A percentile compares a stretch with the other conserved stretches of the same genome.
Conservation (phyloP, 2,888 invertebrate species). For the Pandemis corylana region DNA sequence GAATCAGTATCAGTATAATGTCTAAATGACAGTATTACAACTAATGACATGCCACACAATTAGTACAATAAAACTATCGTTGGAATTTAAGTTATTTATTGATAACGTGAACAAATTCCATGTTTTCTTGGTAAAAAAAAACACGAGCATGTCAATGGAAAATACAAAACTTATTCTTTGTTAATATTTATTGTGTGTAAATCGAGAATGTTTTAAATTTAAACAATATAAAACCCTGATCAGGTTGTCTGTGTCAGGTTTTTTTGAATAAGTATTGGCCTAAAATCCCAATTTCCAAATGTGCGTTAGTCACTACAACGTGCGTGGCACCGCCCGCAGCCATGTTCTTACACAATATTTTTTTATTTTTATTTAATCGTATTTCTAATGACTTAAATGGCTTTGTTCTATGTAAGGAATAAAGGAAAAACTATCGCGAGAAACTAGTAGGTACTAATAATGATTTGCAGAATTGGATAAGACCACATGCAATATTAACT, state of each 20-base stretch:
- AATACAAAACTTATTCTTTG: neutral
- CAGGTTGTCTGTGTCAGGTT: no score
- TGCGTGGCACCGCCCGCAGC: neutral
- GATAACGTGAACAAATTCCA: neutral
- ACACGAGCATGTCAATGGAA: neutral
- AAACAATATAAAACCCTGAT: no score
- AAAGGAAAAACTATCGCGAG: no score
- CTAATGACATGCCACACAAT: neutral
- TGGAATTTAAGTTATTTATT: neutral
- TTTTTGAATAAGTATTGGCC: neutral
- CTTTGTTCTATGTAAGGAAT: no score
- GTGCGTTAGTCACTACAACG: slow-evolving; percentile 16
- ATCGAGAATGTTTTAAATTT: neutral
- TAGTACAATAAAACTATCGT: neutral
- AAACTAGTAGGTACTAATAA: no score
- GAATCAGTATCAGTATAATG: no score
- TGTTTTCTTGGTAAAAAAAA: neutral
- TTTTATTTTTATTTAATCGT: no score
- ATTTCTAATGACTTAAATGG: slow-evolving; percentile 9
- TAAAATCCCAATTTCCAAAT: neutral
- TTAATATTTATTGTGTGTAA: neutral
- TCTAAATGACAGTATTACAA: neutral
- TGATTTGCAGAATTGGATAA: no score
- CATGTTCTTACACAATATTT: slow-evolving; percentile 12
- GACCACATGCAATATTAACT: no score